A percentile compares a stretch with the other conserved stretches of the same genome.
These are phyloP conservation scores for Stenolophus ochropezus DNA, from an alignment of 2,888 invertebrate species.

Conservation along the genomic window DNA sequence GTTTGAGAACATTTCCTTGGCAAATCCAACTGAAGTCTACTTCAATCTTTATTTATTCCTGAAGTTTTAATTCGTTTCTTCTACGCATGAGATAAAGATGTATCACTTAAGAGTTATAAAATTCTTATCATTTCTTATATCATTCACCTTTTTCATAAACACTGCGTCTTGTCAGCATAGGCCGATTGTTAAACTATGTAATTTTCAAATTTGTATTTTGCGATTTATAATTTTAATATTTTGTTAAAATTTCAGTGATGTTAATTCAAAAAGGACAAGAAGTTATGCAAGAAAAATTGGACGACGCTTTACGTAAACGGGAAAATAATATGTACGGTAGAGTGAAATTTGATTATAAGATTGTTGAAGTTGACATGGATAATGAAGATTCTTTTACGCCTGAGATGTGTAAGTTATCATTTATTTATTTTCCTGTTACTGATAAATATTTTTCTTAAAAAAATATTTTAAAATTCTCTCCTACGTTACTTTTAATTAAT, in stretches of 20 bases:
- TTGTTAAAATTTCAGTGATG: slow-evolving; percentile 65
- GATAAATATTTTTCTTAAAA: not conserved
- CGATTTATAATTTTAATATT: slow-evolving; percentile 19
- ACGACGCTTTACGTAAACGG: slow-evolving; percentile 63
- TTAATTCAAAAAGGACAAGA: slow-evolving; percentile 68
- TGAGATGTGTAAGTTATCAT: slow-evolving; percentile 43
- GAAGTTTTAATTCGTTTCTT: slow-evolving; percentile 44
- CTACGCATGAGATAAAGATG: slow-evolving; percentile 33
- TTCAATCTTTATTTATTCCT: slow-evolving; percentile 53
- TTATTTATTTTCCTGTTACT: not conserved
- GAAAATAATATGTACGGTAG: slow-evolving; percentile 58
- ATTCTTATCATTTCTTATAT: slow-evolving; percentile 24
- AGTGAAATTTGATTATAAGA: slow-evolving; percentile 58
- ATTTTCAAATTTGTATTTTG: too few species aligned
- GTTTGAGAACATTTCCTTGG: slow-evolving; percentile 47
- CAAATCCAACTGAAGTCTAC: slow-evolving; percentile 39
- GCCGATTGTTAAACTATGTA: slow-evolving; percentile 42
- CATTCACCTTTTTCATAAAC: slow-evolving; percentile 19
- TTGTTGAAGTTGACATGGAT: slow-evolving; percentile 63
- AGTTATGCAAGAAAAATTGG: slow-evolving; percentile 66
- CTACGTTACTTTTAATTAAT: not conserved
- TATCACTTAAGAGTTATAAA: not conserved
- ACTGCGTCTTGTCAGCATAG: slow-evolving; percentile 32
- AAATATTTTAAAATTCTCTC: not conserved
- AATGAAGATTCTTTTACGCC: slow-evolving; percentile 61